A percentile compares a stretch with the other conserved stretches of the same genome.
phyloP scores from a whole-genome alignment of 2,888 invertebrate species.

The Actias luna region DNA sequence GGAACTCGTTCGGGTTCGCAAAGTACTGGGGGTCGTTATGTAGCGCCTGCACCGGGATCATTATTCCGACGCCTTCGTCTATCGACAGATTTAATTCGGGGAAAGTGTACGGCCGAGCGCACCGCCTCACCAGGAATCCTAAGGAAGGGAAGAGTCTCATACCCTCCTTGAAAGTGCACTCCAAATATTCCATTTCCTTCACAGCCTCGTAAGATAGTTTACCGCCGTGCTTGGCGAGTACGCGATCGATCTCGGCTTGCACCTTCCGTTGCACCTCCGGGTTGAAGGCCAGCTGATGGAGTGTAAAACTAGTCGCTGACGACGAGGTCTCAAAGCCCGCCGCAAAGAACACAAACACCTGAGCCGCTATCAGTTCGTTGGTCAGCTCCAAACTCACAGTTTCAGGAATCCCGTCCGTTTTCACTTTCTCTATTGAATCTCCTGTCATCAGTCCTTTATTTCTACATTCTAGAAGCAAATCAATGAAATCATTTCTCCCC shows the following conservation, averaged over 20 bases:
- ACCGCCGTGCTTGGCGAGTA: constrained; percentile 41
- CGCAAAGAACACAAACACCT: no score
- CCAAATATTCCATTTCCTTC: constrained; percentile 54
- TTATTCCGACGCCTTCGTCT: not conserved
- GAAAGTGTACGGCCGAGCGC: constrained; percentile 47
- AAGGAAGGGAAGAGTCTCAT: constrained; percentile 61
- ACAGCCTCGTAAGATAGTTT: constrained; percentile 54
- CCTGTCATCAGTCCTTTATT: constrained; percentile 46
- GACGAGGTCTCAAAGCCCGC: constrained; percentile 64
- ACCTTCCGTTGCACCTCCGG: constrained; percentile 48
- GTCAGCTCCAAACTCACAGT: constrained; percentile 40
- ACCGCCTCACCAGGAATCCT: constrained; percentile 49
- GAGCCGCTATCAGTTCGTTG: constrained; percentile 50
- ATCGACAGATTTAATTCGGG: constrained; percentile 40
- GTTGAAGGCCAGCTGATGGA: constrained; percentile 55
- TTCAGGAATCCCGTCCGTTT: constrained; percentile 46
- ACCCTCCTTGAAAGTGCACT: constrained; percentile 54
- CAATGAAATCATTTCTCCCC: constrained; percentile 54
- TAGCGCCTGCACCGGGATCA: constrained; percentile 46
- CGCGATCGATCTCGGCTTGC: constrained; percentile 50
- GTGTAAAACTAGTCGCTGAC: constrained; percentile 54
- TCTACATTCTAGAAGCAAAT: constrained; percentile 50
- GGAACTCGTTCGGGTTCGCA: constrained; percentile 50
- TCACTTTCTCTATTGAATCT: constrained; percentile 48
- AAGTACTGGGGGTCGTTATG: constrained; percentile 58